Evolutionary conservation across 2,113 vertebrate genomes (phyloP).

Genomic region (Chiloscyllium plagiosum): DNA sequence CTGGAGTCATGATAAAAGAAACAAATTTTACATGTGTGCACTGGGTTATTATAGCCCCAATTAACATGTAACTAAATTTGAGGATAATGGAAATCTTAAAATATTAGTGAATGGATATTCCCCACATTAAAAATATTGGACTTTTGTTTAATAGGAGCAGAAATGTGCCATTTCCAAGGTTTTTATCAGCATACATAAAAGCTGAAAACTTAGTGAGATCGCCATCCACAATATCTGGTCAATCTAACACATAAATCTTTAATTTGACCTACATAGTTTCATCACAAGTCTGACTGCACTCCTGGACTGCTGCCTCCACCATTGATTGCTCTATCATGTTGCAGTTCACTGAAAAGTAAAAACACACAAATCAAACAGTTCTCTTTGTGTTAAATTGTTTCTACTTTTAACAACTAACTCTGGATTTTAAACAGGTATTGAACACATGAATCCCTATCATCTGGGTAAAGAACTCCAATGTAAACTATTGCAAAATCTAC

Average conservation of each 20-base stretch:
- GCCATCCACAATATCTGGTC: background rate
- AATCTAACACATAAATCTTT: background rate
- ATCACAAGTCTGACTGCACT: conserved; percentile 79
- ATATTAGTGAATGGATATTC: background rate
- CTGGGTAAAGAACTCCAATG: background rate
- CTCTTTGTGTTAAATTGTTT: background rate
- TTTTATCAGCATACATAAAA: background rate
- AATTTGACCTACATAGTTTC: conserved; percentile 71
- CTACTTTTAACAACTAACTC: background rate
- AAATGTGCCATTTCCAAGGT: background rate
- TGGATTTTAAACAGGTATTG: background rate
- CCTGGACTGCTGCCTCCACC: conserved; percentile 81
- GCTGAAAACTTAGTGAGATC: background rate
- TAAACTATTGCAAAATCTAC: background rate
- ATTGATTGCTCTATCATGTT: conserved; percentile 79
- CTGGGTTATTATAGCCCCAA: background rate
- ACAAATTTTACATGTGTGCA: background rate
- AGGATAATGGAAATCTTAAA: background rate
- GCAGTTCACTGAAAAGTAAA: conserved; percentile 69
- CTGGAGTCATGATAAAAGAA: background rate
- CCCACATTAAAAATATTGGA: background rate
- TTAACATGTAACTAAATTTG: background rate
- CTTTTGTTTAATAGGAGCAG: background rate
- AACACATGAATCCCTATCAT: background rate
- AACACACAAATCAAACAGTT: conserved; percentile 42